These are phyloP conservation scores for Dicyrtoma fusca DNA, from an alignment of 2,888 invertebrate species.

Conservation along the genomic window DNA sequence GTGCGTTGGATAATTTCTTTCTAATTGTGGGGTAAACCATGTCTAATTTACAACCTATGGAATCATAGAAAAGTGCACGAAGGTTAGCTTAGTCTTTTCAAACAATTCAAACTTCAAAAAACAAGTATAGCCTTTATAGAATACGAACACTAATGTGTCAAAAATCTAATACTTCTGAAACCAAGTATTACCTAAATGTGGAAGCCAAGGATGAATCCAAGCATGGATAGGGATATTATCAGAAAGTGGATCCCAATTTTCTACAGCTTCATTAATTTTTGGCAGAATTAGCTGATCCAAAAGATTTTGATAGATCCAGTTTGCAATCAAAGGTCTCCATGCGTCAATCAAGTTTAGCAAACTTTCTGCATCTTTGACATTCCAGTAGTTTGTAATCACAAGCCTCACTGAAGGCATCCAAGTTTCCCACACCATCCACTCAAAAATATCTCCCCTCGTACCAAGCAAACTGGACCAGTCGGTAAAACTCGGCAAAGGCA, in stretches of 20 bases:
- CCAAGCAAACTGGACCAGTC: slow-evolving; percentile 49
- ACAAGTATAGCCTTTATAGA: too few relatives aligned
- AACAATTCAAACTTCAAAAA: too few relatives aligned
- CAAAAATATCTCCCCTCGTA: slow-evolving; percentile 66
- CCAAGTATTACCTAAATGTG: slow-evolving; percentile 73
- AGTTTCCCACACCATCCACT: slow-evolving; percentile 84
- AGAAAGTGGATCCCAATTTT: slow-evolving; percentile 91
- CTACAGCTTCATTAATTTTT: slow-evolving; percentile 70
- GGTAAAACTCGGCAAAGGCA: slow-evolving; percentile 64
- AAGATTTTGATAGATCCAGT: slow-evolving; percentile 80
- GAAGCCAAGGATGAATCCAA: slow-evolving; percentile 98
- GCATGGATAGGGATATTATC: slow-evolving; percentile 94
- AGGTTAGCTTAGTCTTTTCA: too few relatives aligned
- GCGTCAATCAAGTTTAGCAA: slow-evolving; percentile 77
- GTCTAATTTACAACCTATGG: slow-evolving; percentile 62
- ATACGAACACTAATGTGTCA: too few relatives aligned
- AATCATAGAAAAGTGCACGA: slow-evolving; percentile 19
- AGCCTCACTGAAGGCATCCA: slow-evolving; percentile 82
- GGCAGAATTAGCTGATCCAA: slow-evolving; percentile 82
- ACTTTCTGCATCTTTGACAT: slow-evolving; percentile 75
- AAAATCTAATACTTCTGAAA: slow-evolving; percentile 2
- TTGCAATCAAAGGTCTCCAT: slow-evolving; percentile 80
- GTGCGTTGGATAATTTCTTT: slow-evolving; percentile 83
- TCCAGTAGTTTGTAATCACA: slow-evolving; percentile 73
- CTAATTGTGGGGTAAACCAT: slow-evolving; percentile 86